Evolutionary conservation across 2,888 invertebrate genomes (phyloP).

Genomic region (Agonopterix arenella): DNA sequence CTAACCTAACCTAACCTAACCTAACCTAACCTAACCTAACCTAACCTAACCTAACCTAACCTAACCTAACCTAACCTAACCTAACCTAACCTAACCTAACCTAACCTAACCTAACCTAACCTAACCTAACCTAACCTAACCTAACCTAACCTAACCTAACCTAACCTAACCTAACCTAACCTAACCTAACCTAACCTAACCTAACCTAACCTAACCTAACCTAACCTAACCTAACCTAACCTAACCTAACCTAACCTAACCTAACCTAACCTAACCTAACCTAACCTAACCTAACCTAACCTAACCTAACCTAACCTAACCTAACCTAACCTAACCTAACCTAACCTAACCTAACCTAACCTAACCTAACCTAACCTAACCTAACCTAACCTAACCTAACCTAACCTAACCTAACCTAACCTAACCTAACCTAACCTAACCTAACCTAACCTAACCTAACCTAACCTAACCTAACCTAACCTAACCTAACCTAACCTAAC

Average conservation of each 20-base stretch:
- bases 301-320: slow-evolving; percentile 18
- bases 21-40: slow-evolving; percentile 18
- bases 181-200: slow-evolving; percentile 7
- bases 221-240: slow-evolving; percentile 9
- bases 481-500: slow-evolving; percentile 15
- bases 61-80: slow-evolving; percentile 17
- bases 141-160: slow-evolving; percentile 13
- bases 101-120: slow-evolving; percentile 15
- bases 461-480: slow-evolving; percentile 15
- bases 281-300: slow-evolving; percentile 13
- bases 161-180: slow-evolving; percentile 15
- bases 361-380: slow-evolving; percentile 15
- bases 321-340: slow-evolving; percentile 19
- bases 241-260: slow-evolving; percentile 13
- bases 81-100: slow-evolving; percentile 15
- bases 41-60: slow-evolving; percentile 18
- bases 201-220: slow-evolving; percentile 9
- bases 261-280: slow-evolving; percentile 17
- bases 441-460: slow-evolving; percentile 7
- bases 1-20: slow-evolving; percentile 18
- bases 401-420: slow-evolving; percentile 15
- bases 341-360: slow-evolving; percentile 12
- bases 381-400: slow-evolving; percentile 16
- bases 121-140: slow-evolving; percentile 7
- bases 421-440: slow-evolving; percentile 6